A percentile compares a stretch with the other conserved stretches of the same genome.
phyloP scores from a whole-genome alignment of 2,797 vertebrate species.

The Myiotriccus ornatus region DNA sequence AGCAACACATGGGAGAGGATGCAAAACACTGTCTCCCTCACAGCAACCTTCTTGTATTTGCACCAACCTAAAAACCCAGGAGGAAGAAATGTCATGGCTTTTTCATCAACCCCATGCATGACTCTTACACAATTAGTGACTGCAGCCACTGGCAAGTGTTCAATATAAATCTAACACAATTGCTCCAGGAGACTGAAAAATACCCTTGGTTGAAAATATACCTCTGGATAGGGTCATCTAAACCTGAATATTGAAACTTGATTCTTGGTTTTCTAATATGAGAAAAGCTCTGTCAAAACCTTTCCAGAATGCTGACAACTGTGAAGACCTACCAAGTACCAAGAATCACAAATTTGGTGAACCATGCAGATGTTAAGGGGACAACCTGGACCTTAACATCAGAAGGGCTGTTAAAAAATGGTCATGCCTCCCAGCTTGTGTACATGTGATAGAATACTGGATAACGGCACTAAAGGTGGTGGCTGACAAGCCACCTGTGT shows the following conservation, averaged over 20 bases:
- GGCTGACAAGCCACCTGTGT: background rate
- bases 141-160: background rate
- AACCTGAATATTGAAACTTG: background rate
- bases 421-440: background rate
- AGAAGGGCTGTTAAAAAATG: background rate
- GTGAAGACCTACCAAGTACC: background rate
- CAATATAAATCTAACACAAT: background rate
- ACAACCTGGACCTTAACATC: background rate
- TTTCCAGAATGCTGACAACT: background rate
- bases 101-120: background rate
- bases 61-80: background rate
- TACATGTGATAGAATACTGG: background rate
- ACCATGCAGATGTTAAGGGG: background rate
- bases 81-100: background rate
- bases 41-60: background rate
- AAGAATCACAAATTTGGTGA: background rate
- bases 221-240: background rate
- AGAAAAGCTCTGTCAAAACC: background rate
- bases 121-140: fast-evolving
- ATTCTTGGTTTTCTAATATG: background rate
- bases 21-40: background rate
- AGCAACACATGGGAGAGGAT: background rate
- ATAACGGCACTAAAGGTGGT: background rate
- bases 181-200: background rate
- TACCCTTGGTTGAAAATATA: background rate